These are phyloP conservation scores for Ginglymostoma cirratum DNA, from an alignment of 2,113 vertebrate species.

Conservation along the genomic window DNA sequence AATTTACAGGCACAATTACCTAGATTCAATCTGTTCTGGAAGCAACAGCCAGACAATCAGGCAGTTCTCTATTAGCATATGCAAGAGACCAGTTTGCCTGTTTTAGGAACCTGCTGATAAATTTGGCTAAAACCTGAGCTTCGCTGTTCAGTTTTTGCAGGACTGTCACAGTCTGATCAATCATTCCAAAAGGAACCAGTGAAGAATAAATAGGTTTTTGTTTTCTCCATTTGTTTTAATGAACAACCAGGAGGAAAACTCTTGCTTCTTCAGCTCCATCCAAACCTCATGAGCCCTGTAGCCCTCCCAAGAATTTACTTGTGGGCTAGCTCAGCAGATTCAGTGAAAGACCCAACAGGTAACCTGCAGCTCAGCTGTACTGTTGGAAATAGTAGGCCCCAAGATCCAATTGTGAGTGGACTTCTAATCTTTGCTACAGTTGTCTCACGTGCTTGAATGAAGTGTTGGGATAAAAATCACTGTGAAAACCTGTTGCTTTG, in stretches of 20 bases:
- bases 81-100: background rate
- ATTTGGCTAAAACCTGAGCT: background rate
- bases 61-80: background rate
- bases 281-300: background rate
- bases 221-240: background rate
- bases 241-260: background rate
- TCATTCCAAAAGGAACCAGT: background rate
- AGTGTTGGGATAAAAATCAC: background rate
- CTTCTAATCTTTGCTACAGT: background rate
- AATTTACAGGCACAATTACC: background rate
- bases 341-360: background rate
- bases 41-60: background rate
- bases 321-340: background rate
- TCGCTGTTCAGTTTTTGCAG: background rate
- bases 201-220: background rate
- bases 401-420: background rate
- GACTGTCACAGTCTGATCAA: background rate
- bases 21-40: background rate
- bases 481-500: background rate
- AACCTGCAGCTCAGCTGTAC: background rate
- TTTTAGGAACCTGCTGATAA: background rate
- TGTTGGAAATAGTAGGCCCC: too few species aligned
- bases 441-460: background rate
- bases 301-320: background rate
- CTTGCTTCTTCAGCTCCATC: background rate